These are phyloP conservation scores for Sphaerophoria rueppellii DNA, from an alignment of 2,888 invertebrate species.

Conservation along the genomic window DNA sequence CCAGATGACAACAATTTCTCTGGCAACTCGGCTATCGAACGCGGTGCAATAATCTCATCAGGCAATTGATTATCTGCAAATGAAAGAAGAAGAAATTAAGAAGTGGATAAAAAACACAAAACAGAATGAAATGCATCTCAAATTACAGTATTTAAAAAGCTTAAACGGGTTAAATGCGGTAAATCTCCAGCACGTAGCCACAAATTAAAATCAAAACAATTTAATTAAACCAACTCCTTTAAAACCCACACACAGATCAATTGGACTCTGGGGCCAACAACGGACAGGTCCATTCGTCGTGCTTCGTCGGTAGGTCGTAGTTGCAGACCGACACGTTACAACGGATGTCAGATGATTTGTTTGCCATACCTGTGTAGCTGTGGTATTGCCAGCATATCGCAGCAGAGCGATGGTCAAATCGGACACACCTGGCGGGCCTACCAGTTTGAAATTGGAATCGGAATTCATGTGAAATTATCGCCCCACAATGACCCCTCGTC, in stretches of 20 bases:
- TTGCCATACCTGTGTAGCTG: conserved; percentile 8
- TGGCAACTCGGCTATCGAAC: conserved; percentile 86
- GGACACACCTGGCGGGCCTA: conserved; percentile 37
- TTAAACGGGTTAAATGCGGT: conserved; percentile 51
- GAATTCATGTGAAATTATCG: conserved; percentile 41
- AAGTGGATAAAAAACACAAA: conserved; percentile 58
- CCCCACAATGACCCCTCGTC: conserved; percentile 43
- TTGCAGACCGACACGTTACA: background rate
- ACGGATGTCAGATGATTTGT: conserved; percentile 51
- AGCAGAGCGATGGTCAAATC: conserved; percentile 8
- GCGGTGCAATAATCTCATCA: conserved; percentile 83
- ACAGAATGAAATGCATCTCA: conserved; percentile 53
- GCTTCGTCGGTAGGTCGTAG: background rate
- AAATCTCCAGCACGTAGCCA: conserved; percentile 62
- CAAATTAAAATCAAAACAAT: conserved; percentile 73
- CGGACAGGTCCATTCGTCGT: conserved; percentile 42
- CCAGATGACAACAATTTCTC: conserved; percentile 87
- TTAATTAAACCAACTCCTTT: conserved; percentile 66
- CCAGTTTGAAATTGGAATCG: conserved; percentile 24
- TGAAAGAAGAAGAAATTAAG: conserved; percentile 42
- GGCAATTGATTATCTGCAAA: conserved; percentile 77
- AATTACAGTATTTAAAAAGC: conserved; percentile 60
- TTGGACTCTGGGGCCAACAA: conserved; percentile 2
- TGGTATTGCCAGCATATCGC: conserved; percentile 1
- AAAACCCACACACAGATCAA: conserved; percentile 49